Percentiles rank a stretch among this genome's conserved stretches.
Conservation (phyloP, 2,113 vertebrate genomes). For the Athene noctua region DNA sequence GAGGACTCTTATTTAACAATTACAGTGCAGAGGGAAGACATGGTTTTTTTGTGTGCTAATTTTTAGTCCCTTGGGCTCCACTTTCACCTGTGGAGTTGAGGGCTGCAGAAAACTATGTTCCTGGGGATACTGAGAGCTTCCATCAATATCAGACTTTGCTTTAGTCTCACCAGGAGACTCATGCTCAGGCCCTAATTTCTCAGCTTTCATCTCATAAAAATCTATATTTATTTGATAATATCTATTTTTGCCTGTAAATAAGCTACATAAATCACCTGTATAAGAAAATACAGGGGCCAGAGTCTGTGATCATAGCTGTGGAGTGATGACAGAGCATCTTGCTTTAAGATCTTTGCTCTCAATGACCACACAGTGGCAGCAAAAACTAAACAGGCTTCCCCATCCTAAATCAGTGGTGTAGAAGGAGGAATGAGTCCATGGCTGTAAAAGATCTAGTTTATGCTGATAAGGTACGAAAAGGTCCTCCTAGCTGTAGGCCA, state of each 20-base stretch:
- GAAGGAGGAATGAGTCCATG: accelerated
- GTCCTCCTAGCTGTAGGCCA: background rate
- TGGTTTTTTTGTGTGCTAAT: background rate
- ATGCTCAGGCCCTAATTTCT: background rate
- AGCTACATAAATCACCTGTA: background rate
- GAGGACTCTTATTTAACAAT: background rate
- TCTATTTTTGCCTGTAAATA: background rate
- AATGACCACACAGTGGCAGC: conserved; percentile 36
- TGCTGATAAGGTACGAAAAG: background rate
- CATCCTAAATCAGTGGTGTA: accelerated
- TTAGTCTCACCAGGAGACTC: background rate
- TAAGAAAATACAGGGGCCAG: background rate
- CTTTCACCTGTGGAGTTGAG: background rate
- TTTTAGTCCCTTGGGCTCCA: background rate
- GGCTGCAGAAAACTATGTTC: background rate
- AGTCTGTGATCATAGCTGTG: background rate
- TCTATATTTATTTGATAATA: background rate
- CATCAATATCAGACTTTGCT: background rate
- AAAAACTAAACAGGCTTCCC: background rate
- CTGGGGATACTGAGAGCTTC: background rate
- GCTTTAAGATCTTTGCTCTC: background rate
- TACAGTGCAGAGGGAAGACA: background rate
- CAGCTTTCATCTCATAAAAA: background rate
- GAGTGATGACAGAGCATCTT: background rate
- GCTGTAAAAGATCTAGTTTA: background rate